Percentiles rank a stretch among this genome's conserved stretches.
phyloP scores from a whole-genome alignment of 2,888 invertebrate genomes.

The Apomyelois bistriatella region DNA sequence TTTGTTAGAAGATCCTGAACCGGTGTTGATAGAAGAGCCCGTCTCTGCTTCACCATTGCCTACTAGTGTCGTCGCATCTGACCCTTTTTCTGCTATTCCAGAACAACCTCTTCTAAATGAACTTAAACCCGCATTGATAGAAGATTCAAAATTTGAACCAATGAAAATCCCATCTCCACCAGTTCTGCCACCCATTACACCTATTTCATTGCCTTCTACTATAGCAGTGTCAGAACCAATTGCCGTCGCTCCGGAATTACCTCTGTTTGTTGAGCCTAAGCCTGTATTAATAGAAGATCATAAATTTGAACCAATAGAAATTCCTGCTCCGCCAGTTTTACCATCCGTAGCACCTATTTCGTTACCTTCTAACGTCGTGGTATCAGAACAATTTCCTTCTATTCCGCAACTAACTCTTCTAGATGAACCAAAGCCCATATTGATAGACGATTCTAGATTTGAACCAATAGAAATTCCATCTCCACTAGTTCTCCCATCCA shows the following conservation, averaged over 20 bases:
- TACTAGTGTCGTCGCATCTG: not conserved
- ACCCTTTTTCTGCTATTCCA: not conserved
- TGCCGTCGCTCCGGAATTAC: not conserved
- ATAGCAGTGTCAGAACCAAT: not conserved
- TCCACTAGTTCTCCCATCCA: not conserved
- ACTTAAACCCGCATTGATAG: not conserved
- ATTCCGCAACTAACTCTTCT: not conserved
- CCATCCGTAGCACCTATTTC: not conserved
- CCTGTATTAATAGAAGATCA: not conserved
- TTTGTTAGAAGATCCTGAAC: not conserved
- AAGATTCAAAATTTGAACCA: not conserved
- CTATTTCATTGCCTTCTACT: not conserved
- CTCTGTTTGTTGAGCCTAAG: not conserved
- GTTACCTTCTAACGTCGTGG: not conserved
- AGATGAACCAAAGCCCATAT: not conserved
- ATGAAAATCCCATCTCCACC: not conserved
- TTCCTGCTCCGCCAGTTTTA: not conserved
- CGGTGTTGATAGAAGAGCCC: not conserved
- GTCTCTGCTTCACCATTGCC: not conserved
- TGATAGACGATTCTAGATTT: conserved; percentile 3
- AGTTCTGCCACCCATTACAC: not conserved
- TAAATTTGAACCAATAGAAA: not conserved
- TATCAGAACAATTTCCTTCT: not conserved
- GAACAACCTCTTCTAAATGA: not conserved
- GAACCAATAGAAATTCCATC: not conserved